phyloP scores from a whole-genome alignment of 2,888 invertebrate species.

The Thecocarcelia acutangulata region DNA sequence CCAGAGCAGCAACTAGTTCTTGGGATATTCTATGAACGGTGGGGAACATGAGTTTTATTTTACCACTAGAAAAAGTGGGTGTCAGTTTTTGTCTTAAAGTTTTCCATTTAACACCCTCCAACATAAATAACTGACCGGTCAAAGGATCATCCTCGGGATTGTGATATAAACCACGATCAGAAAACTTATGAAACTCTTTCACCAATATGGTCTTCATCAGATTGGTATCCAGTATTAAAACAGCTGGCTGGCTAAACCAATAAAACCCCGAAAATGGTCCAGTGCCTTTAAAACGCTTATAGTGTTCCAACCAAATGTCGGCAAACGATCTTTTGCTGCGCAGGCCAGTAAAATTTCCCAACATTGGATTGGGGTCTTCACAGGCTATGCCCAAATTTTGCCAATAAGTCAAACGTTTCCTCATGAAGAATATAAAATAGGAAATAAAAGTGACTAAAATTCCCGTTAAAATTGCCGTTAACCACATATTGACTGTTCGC shows the following conservation, averaged over 20 bases:
- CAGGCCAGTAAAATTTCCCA: slow-evolving; percentile 61
- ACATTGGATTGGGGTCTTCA: slow-evolving; percentile 43
- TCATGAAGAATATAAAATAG: too few species aligned
- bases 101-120: slow-evolving; percentile 81
- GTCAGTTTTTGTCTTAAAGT: slow-evolving; percentile 81
- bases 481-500: too few species aligned
- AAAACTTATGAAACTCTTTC: slow-evolving; percentile 79
- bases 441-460: slow-evolving; percentile 9
- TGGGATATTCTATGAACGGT: slow-evolving; percentile 67
- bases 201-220: slow-evolving; percentile 75
- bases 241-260: slow-evolving; percentile 73
- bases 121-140: slow-evolving; percentile 76
- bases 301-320: too few species aligned
- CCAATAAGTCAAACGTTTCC: slow-evolving; percentile 46
- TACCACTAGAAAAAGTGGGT: slow-evolving; percentile 78
- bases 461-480: too few species aligned
- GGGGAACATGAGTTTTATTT: slow-evolving; percentile 76
- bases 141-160: slow-evolving; percentile 80
- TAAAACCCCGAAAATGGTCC: slow-evolving; percentile 75
- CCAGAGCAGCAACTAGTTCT: slow-evolving; percentile 72
- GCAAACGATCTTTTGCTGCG: slow-evolving; percentile 64
- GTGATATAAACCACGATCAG: slow-evolving; percentile 77
- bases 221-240: slow-evolving; percentile 74
- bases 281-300: slow-evolving; percentile 1
- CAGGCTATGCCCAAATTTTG: slow-evolving; percentile 52